These are phyloP conservation scores for Macroteleia sp. DNA, from an alignment of 2,888 invertebrate species.

Conservation along the genomic window DNA sequence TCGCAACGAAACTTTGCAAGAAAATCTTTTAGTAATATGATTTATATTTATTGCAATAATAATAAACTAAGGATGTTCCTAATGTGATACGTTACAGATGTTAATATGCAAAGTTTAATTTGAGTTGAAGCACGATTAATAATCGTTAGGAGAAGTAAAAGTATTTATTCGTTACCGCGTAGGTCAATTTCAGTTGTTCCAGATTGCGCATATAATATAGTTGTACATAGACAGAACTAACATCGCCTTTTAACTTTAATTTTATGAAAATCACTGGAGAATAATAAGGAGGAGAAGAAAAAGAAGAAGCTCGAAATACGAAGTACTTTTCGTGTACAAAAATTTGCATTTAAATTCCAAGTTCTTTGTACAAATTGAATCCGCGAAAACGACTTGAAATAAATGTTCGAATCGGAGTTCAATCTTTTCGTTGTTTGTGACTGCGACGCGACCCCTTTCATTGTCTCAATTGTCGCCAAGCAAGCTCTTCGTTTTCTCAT, in stretches of 20 bases:
- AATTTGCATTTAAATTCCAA: constrained; percentile 26
- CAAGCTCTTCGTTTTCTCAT: constrained; percentile 33
- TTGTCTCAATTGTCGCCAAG: too few relatives aligned
- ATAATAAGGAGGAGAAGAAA: not conserved
- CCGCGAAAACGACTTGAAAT: constrained; percentile 20
- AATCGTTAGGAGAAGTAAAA: constrained; percentile 41
- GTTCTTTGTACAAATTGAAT: constrained; percentile 11
- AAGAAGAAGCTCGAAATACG: not conserved
- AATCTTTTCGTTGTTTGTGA: not conserved
- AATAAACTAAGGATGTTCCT: constrained; percentile 53
- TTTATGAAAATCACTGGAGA: constrained; percentile 31
- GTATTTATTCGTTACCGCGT: constrained; percentile 60
- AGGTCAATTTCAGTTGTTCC: constrained; percentile 47
- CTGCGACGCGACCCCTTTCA: too few relatives aligned
- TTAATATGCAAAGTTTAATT: constrained; percentile 58
- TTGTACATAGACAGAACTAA: constrained; percentile 55
- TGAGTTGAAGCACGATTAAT: constrained; percentile 58
- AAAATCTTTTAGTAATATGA: constrained; percentile 34
- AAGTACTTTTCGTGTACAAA: constrained; percentile 31
- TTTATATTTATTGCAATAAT: constrained; percentile 56
- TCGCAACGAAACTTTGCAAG: not conserved
- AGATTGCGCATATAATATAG: constrained; percentile 44
- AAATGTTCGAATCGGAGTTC: not conserved
- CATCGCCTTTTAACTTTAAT: constrained; percentile 27
- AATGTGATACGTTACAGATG: constrained; percentile 61